Evolutionary conservation across 2,888 invertebrate species (phyloP).

Genomic region (Tuberolachnus salignus): DNA sequence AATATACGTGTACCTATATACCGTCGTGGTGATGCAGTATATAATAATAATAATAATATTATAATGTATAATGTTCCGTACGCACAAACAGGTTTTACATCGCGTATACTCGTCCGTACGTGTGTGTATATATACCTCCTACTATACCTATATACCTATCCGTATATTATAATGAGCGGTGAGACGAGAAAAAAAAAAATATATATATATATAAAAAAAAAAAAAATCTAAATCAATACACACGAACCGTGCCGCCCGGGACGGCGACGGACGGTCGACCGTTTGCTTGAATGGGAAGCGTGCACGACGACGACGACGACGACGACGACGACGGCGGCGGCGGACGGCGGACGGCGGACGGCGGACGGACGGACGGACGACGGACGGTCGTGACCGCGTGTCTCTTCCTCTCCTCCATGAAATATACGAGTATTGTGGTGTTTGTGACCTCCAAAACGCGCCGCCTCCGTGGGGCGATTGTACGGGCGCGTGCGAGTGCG

Average conservation of each 20-base stretch:
- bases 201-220: too few species aligned
- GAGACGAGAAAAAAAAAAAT: conserved; percentile 16
- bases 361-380: conserved; percentile 1
- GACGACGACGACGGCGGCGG: too few species aligned
- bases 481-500: too few species aligned
- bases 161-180: neutral
- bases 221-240: conserved; percentile 26
- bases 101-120: neutral
- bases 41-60: too few species aligned
- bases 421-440: neutral
- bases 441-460: conserved; percentile 34
- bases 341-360: neutral
- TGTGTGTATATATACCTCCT: neutral
- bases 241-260: too few species aligned
- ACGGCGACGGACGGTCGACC: neutral
- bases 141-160: too few species aligned
- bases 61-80: neutral
- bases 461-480: neutral
- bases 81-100: conserved; percentile 23
- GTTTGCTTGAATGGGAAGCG: conserved; percentile 31
- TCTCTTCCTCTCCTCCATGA: neutral
- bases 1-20: too few species aligned
- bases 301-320: too few species aligned
- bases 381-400: conserved; percentile 44
- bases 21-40: too few species aligned